Base-by-base conservation (phyloP, 2,888 invertebrate genomes). In the Xestia ashworthii region DNA sequence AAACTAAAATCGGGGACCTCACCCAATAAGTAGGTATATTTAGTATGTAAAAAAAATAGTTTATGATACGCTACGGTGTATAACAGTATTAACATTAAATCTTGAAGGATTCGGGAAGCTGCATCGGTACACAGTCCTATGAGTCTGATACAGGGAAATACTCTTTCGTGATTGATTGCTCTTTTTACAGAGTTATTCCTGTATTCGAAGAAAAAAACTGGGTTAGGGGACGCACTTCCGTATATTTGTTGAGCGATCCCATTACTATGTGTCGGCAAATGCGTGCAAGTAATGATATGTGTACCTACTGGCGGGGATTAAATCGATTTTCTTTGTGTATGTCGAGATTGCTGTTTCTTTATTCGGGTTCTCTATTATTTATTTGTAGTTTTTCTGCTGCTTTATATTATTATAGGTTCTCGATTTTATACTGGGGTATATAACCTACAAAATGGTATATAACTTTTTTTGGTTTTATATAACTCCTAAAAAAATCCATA, bases 61-160 rank as follows among this genome's bases (percentile, higher is more conserved):
- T 32, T 32, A 12, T 12, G 50, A 67, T 75, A 78, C 82, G 50
- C 25, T 12, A 76, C 88, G 85, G 92, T 93, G 91, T 93, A 76
- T 91, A 38, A 78, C n/a, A n/a, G 55, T 68, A 48, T 73, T 12
- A 50, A 72, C 78, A 77, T 74, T 87, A 89, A 91, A 92, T 91
- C 92, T 92, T 91, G 85, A 88, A 93, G 88, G 91, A 90, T 91
- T 91, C 90, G 84, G 85, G 73, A 90, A 92, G 90, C 88, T 89
- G 85, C 83, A 89, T 84, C 83, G 81, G 80, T 87, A 89, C 87
- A 87, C 81, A 88, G 84, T 85, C 85, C 84, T 90, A 89, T 85
- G 86, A 89, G 69, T 89, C 84, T 85, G 86, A 84, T 80, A 90
- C 88, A 90, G 86, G 83, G 86, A 89, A 90, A 90, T 86, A 88